Evolutionary conservation across 2,888 invertebrate genomes (phyloP).

Genomic region (Corythucha ciliata): DNA sequence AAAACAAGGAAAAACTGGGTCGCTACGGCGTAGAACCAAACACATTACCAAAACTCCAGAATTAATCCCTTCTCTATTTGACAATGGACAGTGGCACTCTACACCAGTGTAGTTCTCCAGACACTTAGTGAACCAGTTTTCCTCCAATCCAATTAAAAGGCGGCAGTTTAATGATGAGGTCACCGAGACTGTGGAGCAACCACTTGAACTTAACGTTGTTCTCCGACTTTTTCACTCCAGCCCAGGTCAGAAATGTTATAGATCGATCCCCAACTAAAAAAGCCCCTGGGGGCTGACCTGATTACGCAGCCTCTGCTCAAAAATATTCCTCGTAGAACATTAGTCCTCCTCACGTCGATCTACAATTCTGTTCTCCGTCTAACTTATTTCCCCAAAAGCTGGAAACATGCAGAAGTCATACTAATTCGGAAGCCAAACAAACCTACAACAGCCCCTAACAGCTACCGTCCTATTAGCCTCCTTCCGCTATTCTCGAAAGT

Average conservation of each 20-base stretch:
- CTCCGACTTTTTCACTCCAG: not conserved
- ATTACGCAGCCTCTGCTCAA: conserved; percentile 8
- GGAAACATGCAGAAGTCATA: conserved; percentile 11
- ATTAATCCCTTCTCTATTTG: too few relatives aligned
- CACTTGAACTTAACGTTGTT: conserved; percentile 2
- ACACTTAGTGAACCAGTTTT: conserved; percentile 5
- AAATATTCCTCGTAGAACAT: not conserved
- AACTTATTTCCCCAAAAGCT: conserved; percentile 10
- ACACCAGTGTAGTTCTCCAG: conserved; percentile 1
- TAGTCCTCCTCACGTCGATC: conserved; percentile 9
- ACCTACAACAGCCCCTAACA: conserved; percentile 7
- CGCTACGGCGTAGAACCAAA: conserved; percentile 1
- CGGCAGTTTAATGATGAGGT: conserved; percentile 4
- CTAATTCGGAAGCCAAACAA: conserved; percentile 5
- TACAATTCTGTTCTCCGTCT: conserved; percentile 11
- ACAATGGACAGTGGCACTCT: too few relatives aligned
- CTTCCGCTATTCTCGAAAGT: not conserved
- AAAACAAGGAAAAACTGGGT: too few relatives aligned
- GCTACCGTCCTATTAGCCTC: conserved; percentile 6
- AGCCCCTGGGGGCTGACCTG: not conserved
- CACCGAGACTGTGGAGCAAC: not conserved
- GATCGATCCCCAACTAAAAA: not conserved
- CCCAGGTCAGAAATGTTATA: too few relatives aligned
- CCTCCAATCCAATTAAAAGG: conserved; percentile 2
- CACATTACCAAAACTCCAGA: too few relatives aligned